A percentile compares a stretch with the other conserved stretches of the same genome.
Evolutionary conservation across 2,888 invertebrate species (phyloP).

Genomic region (Dryobotodes eremita): DNA sequence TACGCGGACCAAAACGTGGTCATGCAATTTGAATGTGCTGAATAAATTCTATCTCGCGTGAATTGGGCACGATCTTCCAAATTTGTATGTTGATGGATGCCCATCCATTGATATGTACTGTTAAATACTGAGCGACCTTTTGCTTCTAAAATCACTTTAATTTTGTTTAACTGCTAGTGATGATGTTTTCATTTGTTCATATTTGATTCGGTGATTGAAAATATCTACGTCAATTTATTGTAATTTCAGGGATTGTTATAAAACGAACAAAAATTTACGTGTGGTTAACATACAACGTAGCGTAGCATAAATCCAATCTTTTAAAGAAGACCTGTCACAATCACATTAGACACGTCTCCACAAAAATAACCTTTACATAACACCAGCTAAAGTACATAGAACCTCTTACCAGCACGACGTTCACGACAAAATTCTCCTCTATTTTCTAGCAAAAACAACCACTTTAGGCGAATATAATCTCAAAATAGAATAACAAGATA

Average conservation of each 20-base stretch:
- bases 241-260: not conserved
- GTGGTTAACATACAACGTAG: too few relatives aligned
- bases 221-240: not conserved
- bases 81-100: conserved; percentile 35
- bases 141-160: not conserved
- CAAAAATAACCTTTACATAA: conserved; percentile 17
- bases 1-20: conserved; percentile 54
- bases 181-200: not conserved
- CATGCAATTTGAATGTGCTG: conserved; percentile 62
- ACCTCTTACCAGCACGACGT: conserved; percentile 27
- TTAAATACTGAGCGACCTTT: not conserved
- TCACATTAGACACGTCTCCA: not conserved
- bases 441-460: conserved; percentile 52
- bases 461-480: conserved; percentile 57
- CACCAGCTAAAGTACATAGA: conserved; percentile 10
- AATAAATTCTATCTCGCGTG: conserved; percentile 54
- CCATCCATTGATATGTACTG: conserved; percentile 1
- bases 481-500: conserved; percentile 66
- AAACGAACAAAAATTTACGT: not conserved
- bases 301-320: not conserved
- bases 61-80: conserved; percentile 40
- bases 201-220: not conserved
- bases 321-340: not conserved
- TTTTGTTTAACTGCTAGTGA: not conserved
- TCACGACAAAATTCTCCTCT: conserved; percentile 32